These are phyloP conservation scores for Melinopterus prodromus DNA, from an alignment of 2,888 invertebrate genomes.

Conservation along the genomic window DNA sequence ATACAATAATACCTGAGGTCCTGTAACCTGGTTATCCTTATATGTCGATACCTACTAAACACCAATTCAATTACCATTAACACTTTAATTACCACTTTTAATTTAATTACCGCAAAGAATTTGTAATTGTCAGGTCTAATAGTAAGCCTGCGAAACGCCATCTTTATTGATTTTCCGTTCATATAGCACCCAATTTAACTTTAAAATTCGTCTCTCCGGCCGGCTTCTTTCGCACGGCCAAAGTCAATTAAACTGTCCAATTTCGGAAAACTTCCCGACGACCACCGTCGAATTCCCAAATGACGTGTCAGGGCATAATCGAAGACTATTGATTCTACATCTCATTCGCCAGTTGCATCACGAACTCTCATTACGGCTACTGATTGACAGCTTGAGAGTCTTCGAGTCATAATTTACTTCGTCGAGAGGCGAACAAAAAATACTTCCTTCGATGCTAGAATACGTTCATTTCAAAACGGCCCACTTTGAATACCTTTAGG, in stretches of 20 bases:
- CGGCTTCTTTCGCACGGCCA: slow-evolving; percentile 6
- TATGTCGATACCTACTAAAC: not conserved
- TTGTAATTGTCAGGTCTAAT: not conserved
- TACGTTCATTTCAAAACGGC: not conserved
- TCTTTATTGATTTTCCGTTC: not conserved
- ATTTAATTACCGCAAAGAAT: not conserved
- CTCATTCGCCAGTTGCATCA: slow-evolving; percentile 20
- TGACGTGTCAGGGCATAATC: slow-evolving; percentile 34
- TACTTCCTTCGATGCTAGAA: not conserved
- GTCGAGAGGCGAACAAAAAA: not conserved
- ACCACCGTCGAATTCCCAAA: slow-evolving; percentile 27
- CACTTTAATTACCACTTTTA: not conserved
- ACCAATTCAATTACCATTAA: not conserved
- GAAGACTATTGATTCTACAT: slow-evolving; percentile 33
- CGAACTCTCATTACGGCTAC: slow-evolving; percentile 21
- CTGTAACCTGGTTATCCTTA: not conserved
- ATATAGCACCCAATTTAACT: slow-evolving; percentile 4
- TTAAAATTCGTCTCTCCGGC: not conserved
- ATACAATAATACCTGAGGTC: not conserved
- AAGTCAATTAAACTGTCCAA: slow-evolving; percentile 34
- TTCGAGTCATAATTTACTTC: not conserved
- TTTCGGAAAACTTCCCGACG: slow-evolving; percentile 26
- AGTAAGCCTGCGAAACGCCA: not conserved
- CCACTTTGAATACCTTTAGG: no score
- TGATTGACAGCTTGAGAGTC: slow-evolving; percentile 18